Conservation (phyloP, 2,797 vertebrate species). For the Emydoidea blandingii region DNA sequence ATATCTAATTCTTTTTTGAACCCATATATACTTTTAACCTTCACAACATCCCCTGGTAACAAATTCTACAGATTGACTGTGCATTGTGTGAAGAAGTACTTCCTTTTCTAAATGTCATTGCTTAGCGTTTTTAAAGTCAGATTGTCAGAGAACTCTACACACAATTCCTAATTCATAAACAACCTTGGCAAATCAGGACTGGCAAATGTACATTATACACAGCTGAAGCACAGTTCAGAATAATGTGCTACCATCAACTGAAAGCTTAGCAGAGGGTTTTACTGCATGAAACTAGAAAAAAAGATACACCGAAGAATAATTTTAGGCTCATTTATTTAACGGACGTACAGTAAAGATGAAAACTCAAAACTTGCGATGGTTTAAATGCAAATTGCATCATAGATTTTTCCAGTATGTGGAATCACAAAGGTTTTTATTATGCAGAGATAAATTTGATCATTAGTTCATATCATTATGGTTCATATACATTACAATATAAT, state of each 20-base stretch:
- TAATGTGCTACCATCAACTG: background rate
- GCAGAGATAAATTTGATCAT: slow-evolving; percentile 35
- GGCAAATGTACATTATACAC: background rate
- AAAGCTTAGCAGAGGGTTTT: slow-evolving; percentile 27
- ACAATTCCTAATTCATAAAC: background rate
- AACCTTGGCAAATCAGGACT: background rate
- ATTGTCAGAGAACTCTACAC: slow-evolving; percentile 21
- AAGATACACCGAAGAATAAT: slow-evolving; percentile 50
- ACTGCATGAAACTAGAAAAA: background rate
- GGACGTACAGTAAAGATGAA: slow-evolving; percentile 46
- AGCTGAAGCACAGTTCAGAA: background rate
- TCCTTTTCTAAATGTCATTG: background rate
- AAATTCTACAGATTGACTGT: background rate
- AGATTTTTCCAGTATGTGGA: background rate
- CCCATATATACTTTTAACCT: background rate
- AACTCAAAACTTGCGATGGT: background rate
- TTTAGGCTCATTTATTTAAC: slow-evolving; percentile 73
- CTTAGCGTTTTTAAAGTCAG: background rate
- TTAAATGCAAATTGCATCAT: slow-evolving; percentile 19
- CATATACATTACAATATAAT: slow-evolving; percentile 42
- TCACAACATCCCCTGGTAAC: background rate
- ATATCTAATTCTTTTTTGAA: background rate
- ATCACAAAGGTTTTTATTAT: slow-evolving; percentile 31
- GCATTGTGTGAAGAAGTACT: background rate
- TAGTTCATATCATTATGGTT: slow-evolving; percentile 2